Base-by-base conservation (phyloP, 2,888 invertebrate species). In the Phoronis australis region DNA sequence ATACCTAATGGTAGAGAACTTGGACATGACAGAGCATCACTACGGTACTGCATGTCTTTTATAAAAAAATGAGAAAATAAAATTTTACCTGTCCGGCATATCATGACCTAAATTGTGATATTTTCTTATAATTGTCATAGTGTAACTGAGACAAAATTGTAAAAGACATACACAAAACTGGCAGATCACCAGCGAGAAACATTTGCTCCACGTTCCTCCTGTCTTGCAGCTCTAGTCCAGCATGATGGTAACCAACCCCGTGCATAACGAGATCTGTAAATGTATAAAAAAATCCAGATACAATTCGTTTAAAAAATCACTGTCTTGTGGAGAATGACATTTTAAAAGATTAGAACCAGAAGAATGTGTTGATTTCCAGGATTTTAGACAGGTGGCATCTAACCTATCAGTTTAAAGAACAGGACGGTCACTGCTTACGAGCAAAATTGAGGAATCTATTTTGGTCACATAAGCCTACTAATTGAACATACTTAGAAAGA, bases 181-280 rank as follows among this genome's bases (percentile, higher is more conserved):
- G 85, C 27, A 90, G 76, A 38, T 83, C 78, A 43, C 85, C 83
- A 41, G 80, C 78, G 22, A 83, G 77, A 71, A 89, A 90, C 0
- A 84, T 78, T 2, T 80, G 78, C 70, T 89, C 88, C 3, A 89
- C 80, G 24, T 77, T 71, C 26, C 79, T 78, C 49, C 88, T 79
- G 69, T 88, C 88, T 54, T 83, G 81, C 4, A 78, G 77, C 23
- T 83, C 77, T 68, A 90, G 75, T 0, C 89, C 89, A 9, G 88
- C 89, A 77, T 90, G 89, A 66, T 90, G 89, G 64, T 83, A 85
- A 0, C 85, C 88, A 15, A 89, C 82, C 0, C 89, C 89, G 52
- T 78, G 78, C 52, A 81, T 59, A 3, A 86, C 71, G 51, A 82
- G 69, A 5, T 80, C 80, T 77, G 52, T n/a, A 62, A 55, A 47